Evolutionary conservation across 1,140 invertebrate species (phyloP), one percentile per base, ranked within the genome.

Genomic region (Meloidogyne exigua): DNA sequence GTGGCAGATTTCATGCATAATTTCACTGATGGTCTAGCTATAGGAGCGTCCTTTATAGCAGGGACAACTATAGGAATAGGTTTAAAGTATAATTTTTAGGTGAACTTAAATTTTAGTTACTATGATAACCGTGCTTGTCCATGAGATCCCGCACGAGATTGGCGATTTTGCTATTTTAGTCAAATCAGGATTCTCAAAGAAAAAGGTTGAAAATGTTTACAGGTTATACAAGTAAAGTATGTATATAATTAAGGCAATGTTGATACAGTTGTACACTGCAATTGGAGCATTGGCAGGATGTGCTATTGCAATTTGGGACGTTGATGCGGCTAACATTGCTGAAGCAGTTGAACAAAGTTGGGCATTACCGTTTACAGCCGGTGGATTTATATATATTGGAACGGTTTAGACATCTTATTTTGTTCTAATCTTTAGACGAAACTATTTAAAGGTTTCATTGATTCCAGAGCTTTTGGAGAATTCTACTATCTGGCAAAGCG

Each of bases 81-180:
- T 87, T 23, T 62, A 68, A 23, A 72, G 68, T 26, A 26, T 13
- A 32, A 57, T n/a, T 5, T 18, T 25, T 23, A 1, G 10, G n/a
- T 25, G 15, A 72, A 21, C n/a, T n/a, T 76, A 12, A 18, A 39
- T 68, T 79, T 68, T 93, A 64, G 90, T 96, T 9, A 97, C 95
- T 9, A 96, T 95, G 23, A 89, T 95, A 28, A 96, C 94, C 1
- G 96, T 98, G 86, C 90, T 98, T 32, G 89, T 98, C 44, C 95
- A 98, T 89, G 95, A 98, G 91, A 92, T 98, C 78, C 95, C 95
- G 68, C 95, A 98, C 90, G 95, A 98, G 90, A 96, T 98, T 87
- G 95, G 95, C 69, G 95, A 98, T 89, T 98, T 96, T 91, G 95
- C 95, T 42, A 96, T 98, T 88, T 90, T 98, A 25, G 91, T 98